Evolutionary conservation across 2,113 vertebrate genomes (phyloP).

Genomic region (Thamnaconus septentrionalis): DNA sequence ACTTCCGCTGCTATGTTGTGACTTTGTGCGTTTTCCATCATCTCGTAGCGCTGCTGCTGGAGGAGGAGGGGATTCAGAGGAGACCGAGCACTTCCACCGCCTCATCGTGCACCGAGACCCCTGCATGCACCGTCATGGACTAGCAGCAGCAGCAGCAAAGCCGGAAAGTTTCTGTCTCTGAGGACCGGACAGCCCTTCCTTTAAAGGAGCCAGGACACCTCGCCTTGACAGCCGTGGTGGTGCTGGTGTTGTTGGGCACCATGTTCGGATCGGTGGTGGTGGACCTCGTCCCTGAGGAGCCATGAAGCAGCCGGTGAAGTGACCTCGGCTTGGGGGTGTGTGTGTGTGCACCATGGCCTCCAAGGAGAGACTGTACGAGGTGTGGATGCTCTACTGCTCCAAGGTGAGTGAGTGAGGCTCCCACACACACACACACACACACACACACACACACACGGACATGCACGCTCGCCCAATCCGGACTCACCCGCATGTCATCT

Average conservation of each 20-base stretch:
- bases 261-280: constrained; percentile 18
- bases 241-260: constrained; percentile 2
- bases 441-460: too few relatives aligned
- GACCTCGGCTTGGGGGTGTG: constrained; percentile 46
- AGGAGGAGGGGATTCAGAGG: too few relatives aligned
- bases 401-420: constrained; percentile 80
- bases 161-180: too few relatives aligned
- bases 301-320: constrained; percentile 63
- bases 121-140: too few relatives aligned
- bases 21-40: background rate
- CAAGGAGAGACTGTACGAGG: constrained; percentile 93
- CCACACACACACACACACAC: too few relatives aligned
- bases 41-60: too few relatives aligned
- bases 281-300: background rate
- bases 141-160: too few relatives aligned
- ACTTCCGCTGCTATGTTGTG: background rate
- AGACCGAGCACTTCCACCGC: too few relatives aligned
- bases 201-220: background rate
- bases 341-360: constrained; percentile 86
- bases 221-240: constrained; percentile 25
- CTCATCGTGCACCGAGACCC: too few relatives aligned
- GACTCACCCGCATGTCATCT: background rate
- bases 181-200: too few relatives aligned
- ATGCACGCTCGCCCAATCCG: too few relatives aligned
- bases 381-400: constrained; percentile 97